These are phyloP conservation scores for Amphipyra berbera DNA, from an alignment of 2,888 invertebrate genomes.

Conservation along the genomic window DNA sequence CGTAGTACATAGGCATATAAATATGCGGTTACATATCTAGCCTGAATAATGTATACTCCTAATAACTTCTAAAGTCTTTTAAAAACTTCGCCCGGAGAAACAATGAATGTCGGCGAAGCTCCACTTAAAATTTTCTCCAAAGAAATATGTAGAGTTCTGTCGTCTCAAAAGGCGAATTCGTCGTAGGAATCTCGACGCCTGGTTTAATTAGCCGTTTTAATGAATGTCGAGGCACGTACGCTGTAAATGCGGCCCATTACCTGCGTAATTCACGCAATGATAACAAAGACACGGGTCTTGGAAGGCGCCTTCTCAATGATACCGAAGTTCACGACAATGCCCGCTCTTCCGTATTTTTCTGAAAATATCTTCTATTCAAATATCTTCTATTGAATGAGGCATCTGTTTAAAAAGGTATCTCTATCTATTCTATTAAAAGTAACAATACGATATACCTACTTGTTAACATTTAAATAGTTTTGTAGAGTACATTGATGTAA, in stretches of 20 bases:
- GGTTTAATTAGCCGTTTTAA: constrained; percentile 87
- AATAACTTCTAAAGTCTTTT: constrained; percentile 65
- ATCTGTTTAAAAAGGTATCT: constrained; percentile 20
- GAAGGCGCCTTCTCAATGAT: constrained; percentile 49
- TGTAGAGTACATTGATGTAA: constrained; percentile 14
- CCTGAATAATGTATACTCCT: constrained; percentile 58
- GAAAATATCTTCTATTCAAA: constrained; percentile 42
- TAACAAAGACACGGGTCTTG: constrained; percentile 74
- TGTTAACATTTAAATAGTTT: background rate
- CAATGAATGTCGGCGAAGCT: constrained; percentile 64
- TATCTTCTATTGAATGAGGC: constrained; percentile 29
- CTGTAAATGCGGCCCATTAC: constrained; percentile 85
- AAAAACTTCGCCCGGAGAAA: constrained; percentile 62
- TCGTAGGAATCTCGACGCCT: constrained; percentile 77
- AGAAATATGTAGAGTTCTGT: constrained; percentile 74
- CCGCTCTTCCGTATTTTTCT: constrained; percentile 46
- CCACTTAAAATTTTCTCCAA: constrained; percentile 71
- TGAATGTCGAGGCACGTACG: constrained; percentile 88
- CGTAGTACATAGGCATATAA: constrained; percentile 31
- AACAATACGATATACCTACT: background rate
- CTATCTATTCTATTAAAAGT: constrained; percentile 17
- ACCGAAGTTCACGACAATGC: constrained; percentile 54
- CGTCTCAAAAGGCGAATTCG: constrained; percentile 73
- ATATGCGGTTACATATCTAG: constrained; percentile 37
- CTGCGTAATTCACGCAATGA: constrained; percentile 85